Evolutionary conservation across 1,140 invertebrate species (phyloP).

Genomic region (Akabosia matsudoensis): DNA sequence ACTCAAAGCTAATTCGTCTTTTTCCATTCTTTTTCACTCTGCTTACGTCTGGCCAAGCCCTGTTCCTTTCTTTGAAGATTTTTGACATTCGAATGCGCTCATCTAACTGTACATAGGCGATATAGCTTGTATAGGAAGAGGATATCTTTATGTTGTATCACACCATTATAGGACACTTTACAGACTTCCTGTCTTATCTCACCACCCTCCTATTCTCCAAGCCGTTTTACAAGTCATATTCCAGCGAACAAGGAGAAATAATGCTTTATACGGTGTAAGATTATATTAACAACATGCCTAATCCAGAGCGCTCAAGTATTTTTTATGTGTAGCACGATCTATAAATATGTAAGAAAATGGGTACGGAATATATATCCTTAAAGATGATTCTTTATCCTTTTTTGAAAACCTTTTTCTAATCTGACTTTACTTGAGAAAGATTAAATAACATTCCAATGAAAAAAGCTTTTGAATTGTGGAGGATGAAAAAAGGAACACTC

Average conservation of each 20-base stretch:
- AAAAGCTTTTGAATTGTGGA: slow-evolving; percentile 9
- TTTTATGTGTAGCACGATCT: background rate
- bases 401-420: background rate
- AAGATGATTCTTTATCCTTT: slow-evolving; percentile 19
- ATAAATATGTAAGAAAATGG: background rate
- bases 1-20: background rate
- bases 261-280: too few species aligned
- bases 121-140: too few species aligned
- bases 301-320: too few species aligned
- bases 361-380: background rate
- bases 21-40: too few species aligned
- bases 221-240: slow-evolving; percentile 11
- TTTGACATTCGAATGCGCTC: too few species aligned
- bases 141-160: background rate
- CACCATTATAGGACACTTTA: background rate
- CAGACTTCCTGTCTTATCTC: slow-evolving; percentile 21
- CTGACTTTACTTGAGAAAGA: slow-evolving; percentile 3
- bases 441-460: slow-evolving; percentile 21
- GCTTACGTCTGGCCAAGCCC: too few species aligned
- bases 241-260: too few species aligned
- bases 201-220: background rate
- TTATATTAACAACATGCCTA: too few species aligned
- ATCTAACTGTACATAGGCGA: too few species aligned
- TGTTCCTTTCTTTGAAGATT: too few species aligned
- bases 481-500: slow-evolving; percentile 16